Conservation (phyloP, 2,888 invertebrate species). For the Pocota personata region DNA sequence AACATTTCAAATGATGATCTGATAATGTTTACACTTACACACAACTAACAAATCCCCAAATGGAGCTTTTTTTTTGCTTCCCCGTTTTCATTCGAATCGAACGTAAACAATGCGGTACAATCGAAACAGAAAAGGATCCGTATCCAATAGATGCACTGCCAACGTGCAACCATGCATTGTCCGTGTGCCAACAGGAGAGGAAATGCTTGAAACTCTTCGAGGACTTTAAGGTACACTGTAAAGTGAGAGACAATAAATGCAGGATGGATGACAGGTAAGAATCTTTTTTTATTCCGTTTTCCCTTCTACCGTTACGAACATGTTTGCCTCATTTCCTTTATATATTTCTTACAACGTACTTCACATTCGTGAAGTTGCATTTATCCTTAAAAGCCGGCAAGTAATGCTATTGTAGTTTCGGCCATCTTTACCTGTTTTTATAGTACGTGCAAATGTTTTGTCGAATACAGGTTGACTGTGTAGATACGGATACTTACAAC, state of each 20-base stretch:
- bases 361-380: conserved; percentile 47
- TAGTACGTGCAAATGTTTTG: conserved; percentile 52
- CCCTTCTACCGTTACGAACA: conserved; percentile 1
- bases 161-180: conserved; percentile 94
- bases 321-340: conserved; percentile 38
- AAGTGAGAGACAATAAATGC: conserved; percentile 93
- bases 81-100: conserved; percentile 34
- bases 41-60: conserved; percentile 27
- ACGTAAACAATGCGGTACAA: conserved; percentile 54
- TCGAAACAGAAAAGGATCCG: conserved; percentile 89
- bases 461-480: conserved; percentile 43
- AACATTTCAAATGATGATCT: conserved; percentile 31
- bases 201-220: conserved; percentile 92
- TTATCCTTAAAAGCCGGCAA: conserved; percentile 51
- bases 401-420: conserved; percentile 54
- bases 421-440: conserved; percentile 46
- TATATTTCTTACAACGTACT: conserved; percentile 21
- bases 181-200: conserved; percentile 91
- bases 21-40: conserved; percentile 41
- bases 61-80: conserved; percentile 15
- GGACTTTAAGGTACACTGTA: conserved; percentile 94
- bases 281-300: conserved; percentile 11
- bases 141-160: conserved; percentile 94
- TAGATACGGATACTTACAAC: conserved; percentile 33
- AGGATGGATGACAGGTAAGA: conserved; percentile 94